Base-by-base conservation (phyloP, 2,797 vertebrate species). In the Pseudochirops corinnae region DNA sequence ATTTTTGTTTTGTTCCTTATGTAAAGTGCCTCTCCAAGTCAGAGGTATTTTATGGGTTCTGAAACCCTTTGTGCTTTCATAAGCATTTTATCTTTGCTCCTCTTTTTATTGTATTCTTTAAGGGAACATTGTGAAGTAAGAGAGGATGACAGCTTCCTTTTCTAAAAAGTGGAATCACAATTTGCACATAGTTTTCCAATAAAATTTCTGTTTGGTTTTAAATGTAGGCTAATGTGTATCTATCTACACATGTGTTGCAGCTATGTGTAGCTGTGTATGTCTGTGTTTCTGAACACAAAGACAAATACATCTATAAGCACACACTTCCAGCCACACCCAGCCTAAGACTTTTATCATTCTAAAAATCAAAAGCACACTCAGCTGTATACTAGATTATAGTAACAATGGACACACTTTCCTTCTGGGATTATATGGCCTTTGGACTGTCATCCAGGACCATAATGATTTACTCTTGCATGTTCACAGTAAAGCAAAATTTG, bases 401-500 rank as follows among this genome's bases (percentile, higher is more conserved):
- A 39, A 74, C 93, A 96, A 92, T 52, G 56, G 50, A 16, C 18
- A 50, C 2, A 67, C 39, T 95, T 95, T 93, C 74, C 52, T 82
- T 94, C 55, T 12, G 92, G 92, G 95, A 95, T 3, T 82, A 31
- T 87, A 94, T 95, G 96, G 57, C n/a, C 26, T 93, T 87, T 91
- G 92, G 95, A 60, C 92, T 93, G 52, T 52, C 52, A 93, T 24
- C 94, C 82, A 55, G 92, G 90, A 91, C 56, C 92, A n/a, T 56
- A 82, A 96, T 14, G 93, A 57, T 92, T 97, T 93, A 60, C 33
- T 94, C n/a, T 60, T n/a, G 13, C 57, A 91, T 91, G 10, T 9
- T 55, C 52, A 93, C 46, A 94, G 28, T 92, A 95, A 74, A 94
- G 97, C 90, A 93, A 95, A 96, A 82, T 92, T 94, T 53, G 87